Conservation (phyloP, 2,113 vertebrate genomes). For the Bagarius yarrelli region DNA sequence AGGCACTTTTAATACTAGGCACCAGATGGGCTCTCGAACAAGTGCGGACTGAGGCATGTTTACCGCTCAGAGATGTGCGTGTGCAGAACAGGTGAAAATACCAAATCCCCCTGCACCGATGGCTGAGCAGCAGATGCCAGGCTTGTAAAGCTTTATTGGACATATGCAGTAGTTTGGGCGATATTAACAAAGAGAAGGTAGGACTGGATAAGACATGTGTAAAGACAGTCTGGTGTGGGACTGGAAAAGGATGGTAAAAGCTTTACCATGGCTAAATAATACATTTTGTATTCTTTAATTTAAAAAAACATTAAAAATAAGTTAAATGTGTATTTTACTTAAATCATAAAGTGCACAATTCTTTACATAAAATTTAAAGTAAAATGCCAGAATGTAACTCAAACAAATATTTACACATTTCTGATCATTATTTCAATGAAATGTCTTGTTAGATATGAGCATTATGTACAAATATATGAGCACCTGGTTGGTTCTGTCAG, state of each 20-base stretch:
- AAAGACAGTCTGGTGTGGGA: slow-evolving; percentile 57
- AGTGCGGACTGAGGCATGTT: slow-evolving; percentile 70
- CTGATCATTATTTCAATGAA: not conserved
- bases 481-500: slow-evolving; percentile 76
- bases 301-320: not conserved
- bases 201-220: slow-evolving; percentile 55
- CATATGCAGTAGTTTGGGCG: slow-evolving; percentile 58
- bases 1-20: slow-evolving; percentile 73
- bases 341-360: not conserved
- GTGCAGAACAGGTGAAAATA: slow-evolving; percentile 75
- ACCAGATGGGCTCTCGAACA: slow-evolving; percentile 75
- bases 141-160: slow-evolving; percentile 75
- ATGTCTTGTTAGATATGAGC: slow-evolving; percentile 28
- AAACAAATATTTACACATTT: slow-evolving; percentile 4
- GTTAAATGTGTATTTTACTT: too few species aligned
- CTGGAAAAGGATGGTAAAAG: slow-evolving; percentile 54
- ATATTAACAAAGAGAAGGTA: slow-evolving; percentile 46
- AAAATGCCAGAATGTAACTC: not conserved
- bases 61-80: slow-evolving; percentile 69
- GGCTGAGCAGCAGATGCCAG: slow-evolving; percentile 63
- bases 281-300: slow-evolving; percentile 54
- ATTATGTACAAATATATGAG: slow-evolving; percentile 63
- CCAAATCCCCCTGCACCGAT: slow-evolving; percentile 60
- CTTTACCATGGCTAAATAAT: slow-evolving; percentile 49
- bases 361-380: not conserved